Conservation (phyloP, 2,888 invertebrate species). For the Himalopsyche tibetana region DNA sequence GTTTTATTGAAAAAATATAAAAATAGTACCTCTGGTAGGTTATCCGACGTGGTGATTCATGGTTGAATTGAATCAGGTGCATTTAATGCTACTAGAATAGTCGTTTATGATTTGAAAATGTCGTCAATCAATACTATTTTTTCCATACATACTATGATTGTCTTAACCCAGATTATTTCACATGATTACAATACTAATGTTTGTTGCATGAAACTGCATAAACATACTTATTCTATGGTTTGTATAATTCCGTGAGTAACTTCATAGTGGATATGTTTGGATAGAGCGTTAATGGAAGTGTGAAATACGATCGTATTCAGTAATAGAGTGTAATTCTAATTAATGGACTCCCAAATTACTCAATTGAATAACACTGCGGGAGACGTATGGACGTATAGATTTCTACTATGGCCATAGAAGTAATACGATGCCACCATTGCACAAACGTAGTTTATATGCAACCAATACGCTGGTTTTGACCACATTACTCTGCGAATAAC, state of each 20-base stretch:
- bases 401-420: background rate
- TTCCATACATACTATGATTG: no score
- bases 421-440: background rate
- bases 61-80: no score
- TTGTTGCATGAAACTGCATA: no score
- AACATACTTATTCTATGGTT: conserved; percentile 3
- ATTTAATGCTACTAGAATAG: no score
- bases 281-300: conserved; percentile 58
- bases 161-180: no score
- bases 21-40: no score
- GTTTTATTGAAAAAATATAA: no score
- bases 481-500: no score
- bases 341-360: conserved; percentile 61
- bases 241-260: conserved; percentile 45
- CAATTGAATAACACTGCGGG: conserved; percentile 57
- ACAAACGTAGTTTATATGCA: background rate
- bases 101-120: no score
- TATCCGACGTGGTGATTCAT: no score
- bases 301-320: conserved; percentile 62
- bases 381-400: conserved; percentile 19
- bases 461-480: background rate
- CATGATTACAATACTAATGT: no score
- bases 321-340: conserved; percentile 63
- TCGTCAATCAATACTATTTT: no score
- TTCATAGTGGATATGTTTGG: conserved; percentile 52